phyloP scores from a whole-genome alignment of 2,888 invertebrate genomes.

The Linyphia triangularis region DNA sequence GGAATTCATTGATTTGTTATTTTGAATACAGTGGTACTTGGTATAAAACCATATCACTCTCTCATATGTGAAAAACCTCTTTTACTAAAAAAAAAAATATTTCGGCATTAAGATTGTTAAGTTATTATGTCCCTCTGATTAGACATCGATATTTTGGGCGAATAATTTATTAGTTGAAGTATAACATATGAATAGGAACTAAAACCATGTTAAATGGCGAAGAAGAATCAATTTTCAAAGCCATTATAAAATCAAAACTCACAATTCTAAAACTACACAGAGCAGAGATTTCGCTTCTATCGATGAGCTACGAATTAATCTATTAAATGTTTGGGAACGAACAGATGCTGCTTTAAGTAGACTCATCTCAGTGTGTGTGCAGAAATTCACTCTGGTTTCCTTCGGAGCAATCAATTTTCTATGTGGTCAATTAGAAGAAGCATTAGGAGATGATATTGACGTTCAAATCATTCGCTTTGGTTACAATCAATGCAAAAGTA shows the following conservation, averaged over 20 bases:
- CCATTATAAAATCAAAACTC: conserved; percentile 57
- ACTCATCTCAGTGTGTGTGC: conserved; percentile 38
- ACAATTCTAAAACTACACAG: conserved; percentile 33
- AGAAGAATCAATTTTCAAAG: conserved; percentile 40
- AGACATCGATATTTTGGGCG: neutral
- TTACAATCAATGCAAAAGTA: conserved; percentile 32
- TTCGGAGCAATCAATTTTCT: conserved; percentile 52
- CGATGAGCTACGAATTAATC: conserved; percentile 59
- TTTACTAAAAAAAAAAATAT: too few species aligned
- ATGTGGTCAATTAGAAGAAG: conserved; percentile 64
- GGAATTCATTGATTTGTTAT: too few species aligned
- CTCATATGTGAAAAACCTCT: too few species aligned
- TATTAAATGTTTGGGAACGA: conserved; percentile 63
- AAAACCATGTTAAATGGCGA: neutral
- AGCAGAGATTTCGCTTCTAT: conserved; percentile 41
- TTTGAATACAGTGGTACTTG: too few species aligned
- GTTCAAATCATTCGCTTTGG: conserved; percentile 32
- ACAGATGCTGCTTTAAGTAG: conserved; percentile 52
- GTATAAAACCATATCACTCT: too few species aligned
- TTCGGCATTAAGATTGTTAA: too few species aligned
- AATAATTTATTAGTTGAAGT: neutral
- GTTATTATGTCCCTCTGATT: too few species aligned
- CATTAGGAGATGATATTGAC: conserved; percentile 27
- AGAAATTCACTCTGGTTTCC: conserved; percentile 39
- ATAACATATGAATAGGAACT: neutral